Base-by-base conservation (phyloP, 2,113 vertebrate genomes). In the Hippocampus comes region DNA sequence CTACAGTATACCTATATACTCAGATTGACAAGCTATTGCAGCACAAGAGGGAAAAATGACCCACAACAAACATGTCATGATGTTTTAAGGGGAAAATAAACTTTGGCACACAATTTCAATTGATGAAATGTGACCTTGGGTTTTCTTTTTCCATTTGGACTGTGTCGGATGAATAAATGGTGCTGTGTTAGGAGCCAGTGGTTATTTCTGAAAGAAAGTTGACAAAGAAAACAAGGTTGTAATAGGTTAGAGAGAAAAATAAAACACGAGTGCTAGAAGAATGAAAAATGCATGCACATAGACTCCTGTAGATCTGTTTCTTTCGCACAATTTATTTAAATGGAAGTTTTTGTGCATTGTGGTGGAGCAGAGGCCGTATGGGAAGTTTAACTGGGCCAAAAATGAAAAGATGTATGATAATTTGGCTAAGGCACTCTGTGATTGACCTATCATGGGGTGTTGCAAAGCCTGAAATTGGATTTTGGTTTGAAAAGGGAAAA, bases 31-130 rank as follows among this genome's bases (percentile, higher is more conserved):
- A 81, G 77, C 76, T 88, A 84, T 89, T 86, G 89, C 84, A 87
- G 64, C 43, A 65, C 81, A 72, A 79, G 85, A 75, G 70, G 73
- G 66, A 70, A 85, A 86, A 88, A 82, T 77, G 77, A 73, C 84
- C 85, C 68, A 78, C 85, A 89, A 88, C 86, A 86, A 78, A 89
- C 85, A 84, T 87, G 87, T 90, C 89, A 88, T 85, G 81, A 78
- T 88, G 84, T 88, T 89, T 89, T 88, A 88, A 88, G 82, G 71
- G 84, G 87, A 87, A 91, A 89, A 87, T 89, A 90, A 87, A 81
- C 78, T 80, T 82, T 59, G 68, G 75, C 70, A 81, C 76, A 78
- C 63, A 85, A 82, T 68, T 77, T 77, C 80, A 79, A 78, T 86
- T 86, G 85, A 87, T 89, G 83, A 87, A 83, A 86, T 78, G 73